Conservation (phyloP, 2,113 vertebrate species). For the Lichenostomus cassidix region DNA sequence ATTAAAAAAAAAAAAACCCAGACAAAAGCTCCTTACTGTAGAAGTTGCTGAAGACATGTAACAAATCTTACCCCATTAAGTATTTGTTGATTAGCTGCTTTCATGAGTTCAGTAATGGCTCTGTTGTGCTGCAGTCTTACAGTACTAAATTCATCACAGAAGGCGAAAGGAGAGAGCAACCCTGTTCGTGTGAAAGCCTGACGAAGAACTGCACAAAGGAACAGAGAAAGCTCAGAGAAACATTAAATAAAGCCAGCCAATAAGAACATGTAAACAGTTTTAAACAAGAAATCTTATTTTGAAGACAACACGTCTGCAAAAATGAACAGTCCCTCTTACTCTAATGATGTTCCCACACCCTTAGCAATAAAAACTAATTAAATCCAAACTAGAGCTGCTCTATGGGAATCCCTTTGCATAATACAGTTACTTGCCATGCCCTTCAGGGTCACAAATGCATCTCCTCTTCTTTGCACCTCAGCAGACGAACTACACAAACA, state of each 20-base stretch:
- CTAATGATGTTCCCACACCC: background rate
- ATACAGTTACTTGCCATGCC: background rate
- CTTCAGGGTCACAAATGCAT: background rate
- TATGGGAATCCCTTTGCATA: background rate
- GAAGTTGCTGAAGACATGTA: background rate
- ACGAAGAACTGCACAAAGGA: constrained; percentile 82
- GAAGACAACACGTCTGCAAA: background rate
- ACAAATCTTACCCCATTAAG: constrained; percentile 64
- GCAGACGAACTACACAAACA: background rate
- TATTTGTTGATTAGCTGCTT: constrained; percentile 74
- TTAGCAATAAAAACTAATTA: background rate
- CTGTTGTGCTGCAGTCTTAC: constrained; percentile 91
- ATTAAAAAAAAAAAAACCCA: background rate
- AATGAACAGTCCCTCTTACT: background rate
- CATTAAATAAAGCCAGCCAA: background rate
- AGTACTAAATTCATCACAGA: constrained; percentile 94
- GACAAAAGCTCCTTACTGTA: background rate
- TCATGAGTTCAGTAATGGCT: constrained; percentile 90
- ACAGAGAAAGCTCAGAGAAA: background rate
- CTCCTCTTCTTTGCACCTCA: background rate
- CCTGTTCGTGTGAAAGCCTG: constrained; percentile 89
- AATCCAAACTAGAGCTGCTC: background rate
- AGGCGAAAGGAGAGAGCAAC: constrained; percentile 88
- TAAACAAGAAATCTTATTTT: background rate
- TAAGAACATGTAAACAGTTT: background rate